Percentiles rank a stretch among this genome's conserved stretches.
These are phyloP conservation scores for Chloromyia formosa DNA, from an alignment of 2,888 invertebrate genomes.

Conservation along the genomic window DNA sequence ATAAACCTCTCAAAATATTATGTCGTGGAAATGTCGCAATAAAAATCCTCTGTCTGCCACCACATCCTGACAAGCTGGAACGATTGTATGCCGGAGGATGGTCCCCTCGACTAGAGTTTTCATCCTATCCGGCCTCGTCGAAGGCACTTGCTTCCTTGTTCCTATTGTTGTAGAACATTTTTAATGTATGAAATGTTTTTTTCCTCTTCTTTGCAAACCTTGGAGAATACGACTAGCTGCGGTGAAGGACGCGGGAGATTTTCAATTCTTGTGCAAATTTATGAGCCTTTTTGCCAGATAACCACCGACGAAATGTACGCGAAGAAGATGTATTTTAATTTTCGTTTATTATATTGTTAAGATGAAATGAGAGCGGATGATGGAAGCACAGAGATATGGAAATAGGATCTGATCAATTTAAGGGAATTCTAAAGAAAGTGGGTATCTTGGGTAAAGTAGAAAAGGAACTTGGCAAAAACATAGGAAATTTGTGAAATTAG, in stretches of 20 bases:
- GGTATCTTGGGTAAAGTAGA: no score
- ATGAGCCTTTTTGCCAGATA: slow-evolving; percentile 32
- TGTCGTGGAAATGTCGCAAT: slow-evolving; percentile 35
- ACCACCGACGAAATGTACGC: slow-evolving; percentile 1
- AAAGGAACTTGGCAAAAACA: neutral
- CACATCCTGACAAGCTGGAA: slow-evolving; percentile 5
- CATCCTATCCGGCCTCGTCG: neutral
- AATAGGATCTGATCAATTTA: slow-evolving; percentile 10
- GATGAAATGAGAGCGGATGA: neutral
- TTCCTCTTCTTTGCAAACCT: neutral
- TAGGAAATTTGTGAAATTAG: neutral
- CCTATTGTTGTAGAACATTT: slow-evolving; percentile 25
- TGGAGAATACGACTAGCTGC: neutral
- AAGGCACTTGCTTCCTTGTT: neutral
- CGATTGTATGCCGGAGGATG: neutral
- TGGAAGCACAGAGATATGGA: neutral
- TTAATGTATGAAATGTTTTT: slow-evolving; percentile 29
- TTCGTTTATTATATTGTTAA: slow-evolving; percentile 39
- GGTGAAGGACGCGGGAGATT: slow-evolving; percentile 11
- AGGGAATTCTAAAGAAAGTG: neutral
- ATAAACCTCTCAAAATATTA: slow-evolving; percentile 7
- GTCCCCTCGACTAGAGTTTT: neutral
- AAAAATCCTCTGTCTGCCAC: slow-evolving; percentile 29
- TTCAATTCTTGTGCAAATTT: slow-evolving; percentile 39
- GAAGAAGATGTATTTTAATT: slow-evolving; percentile 37